phyloP scores from a whole-genome alignment of 1,140 invertebrate species.

The Sitodiplosis mosellana region DNA sequence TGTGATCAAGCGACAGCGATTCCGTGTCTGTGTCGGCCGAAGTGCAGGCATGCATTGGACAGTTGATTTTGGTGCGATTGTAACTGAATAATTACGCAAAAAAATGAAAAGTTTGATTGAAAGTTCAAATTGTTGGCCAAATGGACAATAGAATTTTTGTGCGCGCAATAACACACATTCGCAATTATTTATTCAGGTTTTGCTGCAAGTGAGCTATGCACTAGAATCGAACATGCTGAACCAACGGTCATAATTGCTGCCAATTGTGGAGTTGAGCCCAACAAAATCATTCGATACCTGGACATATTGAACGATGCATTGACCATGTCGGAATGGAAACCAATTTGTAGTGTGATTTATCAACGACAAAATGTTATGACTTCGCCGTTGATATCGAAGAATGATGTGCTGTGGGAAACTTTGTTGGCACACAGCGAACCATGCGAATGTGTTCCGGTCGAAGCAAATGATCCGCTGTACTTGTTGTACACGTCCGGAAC shows the following conservation, averaged over 20 bases:
- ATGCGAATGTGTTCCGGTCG: constrained; percentile 65
- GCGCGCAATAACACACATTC: constrained; percentile 4
- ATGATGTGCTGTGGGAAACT: constrained; percentile 62
- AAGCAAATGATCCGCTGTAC: constrained; percentile 78
- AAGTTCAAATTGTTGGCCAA: too few relatives aligned
- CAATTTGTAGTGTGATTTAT: constrained; percentile 60
- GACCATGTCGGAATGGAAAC: constrained; percentile 44
- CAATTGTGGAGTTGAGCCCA: constrained; percentile 77
- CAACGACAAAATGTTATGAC: constrained; percentile 48
- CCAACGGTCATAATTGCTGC: constrained; percentile 78
- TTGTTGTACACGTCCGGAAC: constrained; percentile 88
- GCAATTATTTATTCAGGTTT: constrained; percentile 40
- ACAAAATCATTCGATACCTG: constrained; percentile 71
- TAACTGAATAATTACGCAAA: too few relatives aligned
- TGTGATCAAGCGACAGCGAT: too few relatives aligned
- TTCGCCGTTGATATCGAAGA: constrained; percentile 34
- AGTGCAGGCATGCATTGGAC: too few relatives aligned
- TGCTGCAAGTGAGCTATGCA: constrained; percentile 66
- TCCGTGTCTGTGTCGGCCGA: too few relatives aligned
- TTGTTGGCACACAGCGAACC: constrained; percentile 39
- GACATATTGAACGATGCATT: constrained; percentile 75
- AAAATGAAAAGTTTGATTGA: too few relatives aligned
- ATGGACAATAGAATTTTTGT: neutral
- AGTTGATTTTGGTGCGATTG: too few relatives aligned
- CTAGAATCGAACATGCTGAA: constrained; percentile 69